These are phyloP conservation scores for Thaumetopoea pityocampa DNA, from an alignment of 1,140 invertebrate species.

Conservation along the genomic window DNA sequence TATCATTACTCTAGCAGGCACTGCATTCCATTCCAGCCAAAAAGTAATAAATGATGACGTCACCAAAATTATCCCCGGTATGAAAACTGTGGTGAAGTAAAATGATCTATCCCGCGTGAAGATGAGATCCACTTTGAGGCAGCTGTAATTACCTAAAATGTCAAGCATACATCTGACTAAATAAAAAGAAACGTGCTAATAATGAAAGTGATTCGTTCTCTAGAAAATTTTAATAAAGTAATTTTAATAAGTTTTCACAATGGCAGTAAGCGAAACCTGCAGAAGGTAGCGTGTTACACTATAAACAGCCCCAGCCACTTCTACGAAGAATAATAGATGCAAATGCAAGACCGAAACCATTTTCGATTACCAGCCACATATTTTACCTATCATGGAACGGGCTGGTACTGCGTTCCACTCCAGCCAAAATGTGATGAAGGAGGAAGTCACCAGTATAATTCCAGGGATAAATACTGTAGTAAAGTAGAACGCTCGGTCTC, in stretches of 20 bases:
- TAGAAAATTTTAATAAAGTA: slow-evolving; percentile 5
- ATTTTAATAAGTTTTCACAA: slow-evolving; percentile 9
- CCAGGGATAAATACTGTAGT: slow-evolving; percentile 94
- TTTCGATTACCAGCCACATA: slow-evolving; percentile 52
- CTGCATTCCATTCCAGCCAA: slow-evolving; percentile 97
- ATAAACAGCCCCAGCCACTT: slow-evolving; percentile 56
- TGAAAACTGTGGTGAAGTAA: slow-evolving; percentile 97
- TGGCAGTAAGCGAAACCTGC: slow-evolving; percentile 42
- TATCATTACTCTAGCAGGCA: slow-evolving; percentile 95
- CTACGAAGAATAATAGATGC: slow-evolving; percentile 47
- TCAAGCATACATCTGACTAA: slow-evolving; percentile 68
- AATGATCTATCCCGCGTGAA: slow-evolving; percentile 95
- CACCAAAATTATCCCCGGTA: slow-evolving; percentile 95
- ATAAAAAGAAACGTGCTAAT: slow-evolving; percentile 39
- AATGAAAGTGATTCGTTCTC: slow-evolving; percentile 29
- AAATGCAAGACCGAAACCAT: slow-evolving; percentile 64
- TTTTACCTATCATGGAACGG: slow-evolving; percentile 90
- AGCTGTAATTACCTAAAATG: slow-evolving; percentile 93
- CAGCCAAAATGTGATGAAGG: slow-evolving; percentile 94
- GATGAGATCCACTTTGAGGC: slow-evolving; percentile 92
- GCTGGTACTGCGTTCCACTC: slow-evolving; percentile 95
- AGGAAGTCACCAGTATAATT: slow-evolving; percentile 92
- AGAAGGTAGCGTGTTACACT: slow-evolving; percentile 61
- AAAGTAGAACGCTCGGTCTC: slow-evolving; percentile 92
- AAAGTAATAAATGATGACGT: slow-evolving; percentile 92